Conservation (phyloP, 2,113 vertebrate genomes). For the Gambusia affinis region DNA sequence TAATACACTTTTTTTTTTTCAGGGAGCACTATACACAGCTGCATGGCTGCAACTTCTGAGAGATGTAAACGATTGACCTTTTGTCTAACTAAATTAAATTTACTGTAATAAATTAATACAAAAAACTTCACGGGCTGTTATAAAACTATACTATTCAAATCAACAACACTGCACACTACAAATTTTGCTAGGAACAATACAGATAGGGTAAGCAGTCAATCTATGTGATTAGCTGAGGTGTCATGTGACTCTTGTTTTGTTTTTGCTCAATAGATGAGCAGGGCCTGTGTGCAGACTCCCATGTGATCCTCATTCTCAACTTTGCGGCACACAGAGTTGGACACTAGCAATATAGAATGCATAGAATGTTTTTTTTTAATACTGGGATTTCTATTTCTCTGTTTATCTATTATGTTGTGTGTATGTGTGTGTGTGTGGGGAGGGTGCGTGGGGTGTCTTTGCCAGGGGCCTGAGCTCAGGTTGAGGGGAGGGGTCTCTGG, state of each 20-base stretch:
- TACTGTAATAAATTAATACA: slow-evolving; percentile 43
- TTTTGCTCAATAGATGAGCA: slow-evolving; percentile 47
- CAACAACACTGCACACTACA: slow-evolving; percentile 38
- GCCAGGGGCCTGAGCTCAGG: slow-evolving; percentile 51
- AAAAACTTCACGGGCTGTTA: slow-evolving; percentile 28
- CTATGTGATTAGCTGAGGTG: slow-evolving; percentile 60
- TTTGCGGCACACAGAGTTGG: slow-evolving; percentile 20
- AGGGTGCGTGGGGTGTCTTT: slow-evolving; percentile 43
- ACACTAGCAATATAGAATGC: slow-evolving; percentile 36
- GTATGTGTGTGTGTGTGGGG: not conserved
- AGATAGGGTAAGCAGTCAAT: slow-evolving; percentile 52
- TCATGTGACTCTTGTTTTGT: slow-evolving; percentile 68
- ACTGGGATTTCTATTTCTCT: slow-evolving; percentile 50
- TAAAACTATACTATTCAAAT: slow-evolving; percentile 45
- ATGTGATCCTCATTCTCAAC: slow-evolving; percentile 35
- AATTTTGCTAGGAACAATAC: slow-evolving; percentile 48
- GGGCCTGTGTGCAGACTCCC: slow-evolving; percentile 53
- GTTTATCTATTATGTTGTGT: slow-evolving; percentile 50
- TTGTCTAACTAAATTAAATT: slow-evolving; percentile 54
- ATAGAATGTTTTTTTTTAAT: slow-evolving; percentile 38
- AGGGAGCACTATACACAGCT: slow-evolving; percentile 32
- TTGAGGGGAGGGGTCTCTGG: slow-evolving; percentile 49
- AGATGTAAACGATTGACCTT: slow-evolving; percentile 40
- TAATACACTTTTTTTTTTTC: slow-evolving; percentile 58
- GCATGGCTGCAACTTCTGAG: slow-evolving; percentile 26